These are phyloP conservation scores for Bombylius major DNA, from an alignment of 2,888 invertebrate species.

Conservation along the genomic window DNA sequence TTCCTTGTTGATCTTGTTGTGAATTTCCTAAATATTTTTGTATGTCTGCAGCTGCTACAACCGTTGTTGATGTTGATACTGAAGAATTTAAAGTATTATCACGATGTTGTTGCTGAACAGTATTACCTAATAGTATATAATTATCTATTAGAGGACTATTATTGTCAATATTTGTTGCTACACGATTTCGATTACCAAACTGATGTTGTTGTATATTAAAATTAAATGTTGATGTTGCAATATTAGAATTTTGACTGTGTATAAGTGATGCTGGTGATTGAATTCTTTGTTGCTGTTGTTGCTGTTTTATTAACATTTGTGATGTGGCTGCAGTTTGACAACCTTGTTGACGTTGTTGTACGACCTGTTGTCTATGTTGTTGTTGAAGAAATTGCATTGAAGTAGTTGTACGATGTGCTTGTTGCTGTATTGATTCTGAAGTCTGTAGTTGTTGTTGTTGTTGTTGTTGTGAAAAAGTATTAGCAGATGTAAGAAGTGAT, in stretches of 20 bases:
- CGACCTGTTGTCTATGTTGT: not conserved
- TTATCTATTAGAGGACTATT: not conserved
- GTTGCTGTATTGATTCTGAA: not conserved
- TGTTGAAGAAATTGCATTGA: not conserved
- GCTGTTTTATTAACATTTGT: not conserved
- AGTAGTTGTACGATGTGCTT: not conserved
- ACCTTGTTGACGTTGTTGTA: slow-evolving; percentile 3
- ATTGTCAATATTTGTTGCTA: not conserved
- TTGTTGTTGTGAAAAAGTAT: not conserved
- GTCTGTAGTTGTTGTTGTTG: not conserved
- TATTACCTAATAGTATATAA: not conserved
- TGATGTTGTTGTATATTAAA: not conserved
- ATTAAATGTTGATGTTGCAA: not conserved
- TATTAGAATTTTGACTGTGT: not conserved
- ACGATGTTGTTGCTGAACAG: not conserved
- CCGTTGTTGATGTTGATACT: slow-evolving; percentile 28
- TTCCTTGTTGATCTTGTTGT: slow-evolving; percentile 10
- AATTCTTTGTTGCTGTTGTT: not conserved
- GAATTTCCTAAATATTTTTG: slow-evolving; percentile 12
- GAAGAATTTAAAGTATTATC: slow-evolving; percentile 17
- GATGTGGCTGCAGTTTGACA: slow-evolving; percentile 1
- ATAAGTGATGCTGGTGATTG: no score
- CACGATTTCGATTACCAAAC: not conserved
- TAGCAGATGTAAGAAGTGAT: not conserved
- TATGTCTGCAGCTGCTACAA: slow-evolving; percentile 20